Evolutionary conservation across 2,113 vertebrate genomes (phyloP), one percentile per base, ranked within the genome.

Genomic region (Coreoperca whiteheadi): DNA sequence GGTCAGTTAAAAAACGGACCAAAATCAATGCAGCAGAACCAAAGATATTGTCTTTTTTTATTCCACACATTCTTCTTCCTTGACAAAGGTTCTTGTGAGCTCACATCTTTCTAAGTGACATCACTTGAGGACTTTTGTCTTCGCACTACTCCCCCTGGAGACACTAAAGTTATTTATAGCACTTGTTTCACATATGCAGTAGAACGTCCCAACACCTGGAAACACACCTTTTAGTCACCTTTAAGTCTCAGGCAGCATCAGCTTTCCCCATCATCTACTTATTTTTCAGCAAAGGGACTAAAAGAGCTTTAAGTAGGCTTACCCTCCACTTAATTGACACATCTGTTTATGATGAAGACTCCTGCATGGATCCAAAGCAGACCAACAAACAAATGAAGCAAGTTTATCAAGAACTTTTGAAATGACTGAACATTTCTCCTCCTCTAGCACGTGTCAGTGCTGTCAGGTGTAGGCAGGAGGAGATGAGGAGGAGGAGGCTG

Each of bases 401-500:
- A 41, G 34, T 74, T 79, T 74, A 74, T 67, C 65, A 60, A 54
- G 51, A 63, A 63, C 28, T 43, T 61, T 14, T 65, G 37, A 74
- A 69, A 67, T 18, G 39, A 57, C 28, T 65, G 28, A 81, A 63
- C 46, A 61, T 53, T 74, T 77, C 34, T 71, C 18, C 65, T 81
- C n/a, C 74, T 82, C 63, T 18, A 57, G 39, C 54, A 46, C 51
- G 66, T 74, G 82, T 79, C 85, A 87, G 50, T 0, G 23, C 60
- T 79, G 85, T 87, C 78, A 87, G 54, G n/a, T 21, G 20, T 0
- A 84, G 56, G 60, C 34, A 82, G 65, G 23, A 68, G 60, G 59
- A 30, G 51, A 74, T 20, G 68, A 65, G 57, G 61, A 64, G 21
- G 72, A 65, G 28, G 32, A 68, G 68, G 74, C 25, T 37, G 61